Evolutionary conservation across 37 sponge, comb jelly and placozoan species (phyloP), one percentile per base, ranked within the genome.

Genomic region (Mnemiopsis leidyi): DNA sequence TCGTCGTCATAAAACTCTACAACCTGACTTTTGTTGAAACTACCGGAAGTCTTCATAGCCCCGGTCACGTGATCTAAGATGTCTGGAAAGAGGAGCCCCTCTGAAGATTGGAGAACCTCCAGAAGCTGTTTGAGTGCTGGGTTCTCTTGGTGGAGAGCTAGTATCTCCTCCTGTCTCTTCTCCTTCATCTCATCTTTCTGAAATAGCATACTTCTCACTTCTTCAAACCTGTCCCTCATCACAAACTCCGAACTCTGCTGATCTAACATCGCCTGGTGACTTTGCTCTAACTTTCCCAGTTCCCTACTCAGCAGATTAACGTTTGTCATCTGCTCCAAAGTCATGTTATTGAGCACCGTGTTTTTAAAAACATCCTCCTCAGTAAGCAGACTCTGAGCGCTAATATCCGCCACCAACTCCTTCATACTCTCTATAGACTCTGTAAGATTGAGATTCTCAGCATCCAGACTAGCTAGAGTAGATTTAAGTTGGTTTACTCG

Each of bases 1-100:
- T 85, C 90, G 23, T 85, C 90, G 23, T 85, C 90, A 85, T 32
- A 85, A 40, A 85, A 18, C 90, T 85, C 90, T 9, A 85, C 90
- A 37, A 48, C 3, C 20, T 48, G 31, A 13, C 38, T 23, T 29
- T 40, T 40, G 61, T 40, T 85, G 3, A 38, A 21, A 71, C 20
- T 71, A 21, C 33, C 90, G 0, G 33, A 33, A 38, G 33, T 85
- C 90, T 85, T 40, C 40, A 85, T 40, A 38, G 36, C 48, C 24
- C 24, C 26, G 2, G 18, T 1, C 1, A 61, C 90, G 25, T 3
- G 0, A 18, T 85, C 61, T 26, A 40, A 28, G 21, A 85, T 85
- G n/a, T 85, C 48, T 0, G 13, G n/a, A 30, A 85, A 85, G 1
- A 28, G 0, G 24, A 40, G 23, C 38, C 29, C 23, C 23, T 34